Evolutionary conservation across 2,888 invertebrate genomes (phyloP), one percentile per base, ranked within the genome.

Genomic region (Globia sparganii): DNA sequence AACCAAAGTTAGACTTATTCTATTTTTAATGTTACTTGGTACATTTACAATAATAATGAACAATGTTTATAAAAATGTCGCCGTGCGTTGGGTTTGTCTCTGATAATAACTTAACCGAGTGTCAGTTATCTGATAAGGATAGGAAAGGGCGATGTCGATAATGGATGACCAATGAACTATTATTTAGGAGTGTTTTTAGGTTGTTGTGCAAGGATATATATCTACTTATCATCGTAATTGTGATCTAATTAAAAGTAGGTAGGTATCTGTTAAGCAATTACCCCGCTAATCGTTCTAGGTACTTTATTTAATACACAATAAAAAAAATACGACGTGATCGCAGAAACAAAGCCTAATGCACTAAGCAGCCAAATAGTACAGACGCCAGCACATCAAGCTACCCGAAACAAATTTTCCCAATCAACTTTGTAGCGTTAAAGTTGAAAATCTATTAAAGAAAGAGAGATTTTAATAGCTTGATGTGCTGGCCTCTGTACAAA

Each of bases 91-190:
- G 61, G 69, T 80, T 83, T 77, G 70, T 72, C 43, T 77, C 75
- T 71, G 87, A 84, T 88, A 84, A 78, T 77, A 75, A 56, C 59
- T 78, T 76, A 65, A 58, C 61, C 25, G 46, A 67, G 53, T 88
- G 88, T 90, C 87, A 31, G 65, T 87, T 91, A 91, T 90, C 91
- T 81, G 90, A 90, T 90, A 90, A 31, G 59, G 89, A 90, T 89
- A 90, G 28, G 68, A 82, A 83, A 77, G 72, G 71, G 77, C 70
- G 66, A 75, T 68, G 64, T 78, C 71, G 91, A 91, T 91, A 91
- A 86, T 77, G 56, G 56, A 21, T 84, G 72, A 81, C 88, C 87
- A 86, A 86, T 86, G 73, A 86, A 82, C 77, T 61, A 74, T 74
- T 76, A 65, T 85, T 68, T 75, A 61, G 83, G 85, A 77, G 83